Percentiles rank a stretch among this genome's conserved stretches.
phyloP scores from a whole-genome alignment of 2,797 vertebrate genomes.

The Eulemur rubriventer region DNA sequence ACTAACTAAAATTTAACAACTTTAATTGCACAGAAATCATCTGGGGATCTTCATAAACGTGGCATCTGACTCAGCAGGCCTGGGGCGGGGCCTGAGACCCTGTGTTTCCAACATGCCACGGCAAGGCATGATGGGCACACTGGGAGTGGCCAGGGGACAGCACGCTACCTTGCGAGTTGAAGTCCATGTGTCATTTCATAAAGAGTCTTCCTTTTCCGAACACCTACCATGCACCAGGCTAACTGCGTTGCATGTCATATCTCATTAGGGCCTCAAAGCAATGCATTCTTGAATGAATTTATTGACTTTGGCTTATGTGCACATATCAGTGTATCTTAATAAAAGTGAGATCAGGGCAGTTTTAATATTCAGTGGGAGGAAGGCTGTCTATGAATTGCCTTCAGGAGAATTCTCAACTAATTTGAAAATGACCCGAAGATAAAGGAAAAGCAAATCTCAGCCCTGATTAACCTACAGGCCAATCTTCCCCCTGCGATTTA shows the following conservation, averaged over 20 bases:
- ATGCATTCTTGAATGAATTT: too few species aligned
- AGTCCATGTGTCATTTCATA: fast-evolving
- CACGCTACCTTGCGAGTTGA: neutral
- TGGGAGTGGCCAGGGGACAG: neutral
- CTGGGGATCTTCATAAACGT: neutral
- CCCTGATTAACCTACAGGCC: neutral
- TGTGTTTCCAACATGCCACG: neutral
- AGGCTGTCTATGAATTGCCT: neutral
- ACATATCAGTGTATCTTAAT: neutral
- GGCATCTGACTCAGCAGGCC: neutral
- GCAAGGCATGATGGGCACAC: neutral
- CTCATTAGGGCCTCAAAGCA: neutral
- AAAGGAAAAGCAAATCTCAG: neutral
- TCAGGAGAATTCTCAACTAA: neutral
- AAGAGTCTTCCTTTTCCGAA: neutral
- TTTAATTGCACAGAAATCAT: neutral
- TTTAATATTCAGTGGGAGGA: neutral
- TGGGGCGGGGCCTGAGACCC: neutral
- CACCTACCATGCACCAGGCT: neutral
- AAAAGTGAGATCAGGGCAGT: neutral
- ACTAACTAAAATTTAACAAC: neutral
- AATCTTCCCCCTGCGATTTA: neutral
- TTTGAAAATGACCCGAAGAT: neutral
- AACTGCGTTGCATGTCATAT: fast-evolving
- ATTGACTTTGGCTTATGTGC: neutral